Evolutionary conservation across 2,797 vertebrate genomes (phyloP), one percentile per base, ranked within the genome.

Genomic region (Macropodus opercularis): DNA sequence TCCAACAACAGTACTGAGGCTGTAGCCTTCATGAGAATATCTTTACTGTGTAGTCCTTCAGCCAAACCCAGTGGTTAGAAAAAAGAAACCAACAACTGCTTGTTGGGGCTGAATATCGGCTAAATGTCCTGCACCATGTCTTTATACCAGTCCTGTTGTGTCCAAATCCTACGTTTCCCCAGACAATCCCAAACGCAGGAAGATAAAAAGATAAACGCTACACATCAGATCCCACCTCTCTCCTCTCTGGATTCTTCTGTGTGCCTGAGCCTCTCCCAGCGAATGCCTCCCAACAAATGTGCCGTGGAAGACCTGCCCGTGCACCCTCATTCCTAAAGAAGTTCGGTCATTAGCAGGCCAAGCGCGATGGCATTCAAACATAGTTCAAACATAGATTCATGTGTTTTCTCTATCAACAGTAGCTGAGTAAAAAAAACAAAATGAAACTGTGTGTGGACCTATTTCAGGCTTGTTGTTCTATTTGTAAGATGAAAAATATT

Each of bases 261-360:
- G 67, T 77, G 67, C 75, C 81, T 55, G 53, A 72, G 69, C 66
- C 51, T 76, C 85, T 75, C 62, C 61, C 58, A 60, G 40, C 41
- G 47, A 80, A 85, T 74, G 57, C 70, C 77, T 77, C 60, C 18
- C 22, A 41, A 47, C 64, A 83, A 85, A 87, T 83, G 76, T 82
- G 68, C 77, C 36, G 18, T 74, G 78, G 52, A 34, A 60, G 72
- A 34, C 46, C 72, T 55, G 19, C 39, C 46, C 58, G 43, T 65
- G 50, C 44, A 36, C 54, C 31, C 67, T 53, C 43, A 58, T 66
- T 73, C 55, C 71, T 36, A 18, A 73, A 74, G 35, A 56, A 23
- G 40, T 36, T 54, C 47, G 22, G 59, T 74, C 63, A 80, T 74
- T 75, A 59, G 42, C 17, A 40, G 56, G 31, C 14, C 0, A 2